phyloP scores from a whole-genome alignment of 1,140 invertebrate species.

The Leptinotarsa undecemlineata region DNA sequence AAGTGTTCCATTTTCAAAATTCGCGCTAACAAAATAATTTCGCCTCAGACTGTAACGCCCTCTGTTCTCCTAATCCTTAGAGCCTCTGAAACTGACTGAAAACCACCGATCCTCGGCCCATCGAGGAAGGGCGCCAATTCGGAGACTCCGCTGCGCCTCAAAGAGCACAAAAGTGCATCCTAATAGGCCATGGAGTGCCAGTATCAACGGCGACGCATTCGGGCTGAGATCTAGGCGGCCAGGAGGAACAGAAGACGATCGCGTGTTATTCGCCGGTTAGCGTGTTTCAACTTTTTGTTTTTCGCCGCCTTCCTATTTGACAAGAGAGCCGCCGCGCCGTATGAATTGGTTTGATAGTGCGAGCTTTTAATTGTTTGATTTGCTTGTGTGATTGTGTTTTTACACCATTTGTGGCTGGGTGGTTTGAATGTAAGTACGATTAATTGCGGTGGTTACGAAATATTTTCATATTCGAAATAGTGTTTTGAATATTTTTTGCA shows the following conservation, averaged over 20 bases:
- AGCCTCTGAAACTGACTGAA: conserved; percentile 25
- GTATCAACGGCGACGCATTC: conserved; percentile 34
- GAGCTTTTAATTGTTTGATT: conserved; percentile 3
- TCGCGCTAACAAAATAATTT: no score
- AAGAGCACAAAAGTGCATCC: conserved; percentile 30
- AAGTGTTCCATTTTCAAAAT: no score
- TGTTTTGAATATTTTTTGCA: no score
- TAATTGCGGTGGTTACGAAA: background rate
- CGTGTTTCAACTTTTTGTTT: conserved; percentile 13
- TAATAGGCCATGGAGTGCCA: conserved; percentile 30
- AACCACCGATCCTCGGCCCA: conserved; percentile 24
- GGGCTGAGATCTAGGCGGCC: conserved; percentile 34
- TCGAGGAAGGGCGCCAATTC: conserved; percentile 26
- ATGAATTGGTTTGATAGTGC: conserved; percentile 9
- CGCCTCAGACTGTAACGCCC: no score
- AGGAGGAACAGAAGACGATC: conserved; percentile 22
- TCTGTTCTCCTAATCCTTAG: conserved; percentile 21
- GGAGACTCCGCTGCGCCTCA: conserved; percentile 16
- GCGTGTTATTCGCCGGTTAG: conserved; percentile 1
- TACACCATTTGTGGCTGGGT: background rate
- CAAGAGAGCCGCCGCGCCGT: conserved; percentile 1
- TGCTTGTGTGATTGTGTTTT: conserved; percentile 5
- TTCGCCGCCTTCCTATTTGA: conserved; percentile 1
- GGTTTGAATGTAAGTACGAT: background rate
- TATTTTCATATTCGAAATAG: no score